A percentile compares a stretch with the other conserved stretches of the same genome.
Evolutionary conservation across 1,140 invertebrate species (phyloP).

Genomic region (Spodoptera frugiperda): DNA sequence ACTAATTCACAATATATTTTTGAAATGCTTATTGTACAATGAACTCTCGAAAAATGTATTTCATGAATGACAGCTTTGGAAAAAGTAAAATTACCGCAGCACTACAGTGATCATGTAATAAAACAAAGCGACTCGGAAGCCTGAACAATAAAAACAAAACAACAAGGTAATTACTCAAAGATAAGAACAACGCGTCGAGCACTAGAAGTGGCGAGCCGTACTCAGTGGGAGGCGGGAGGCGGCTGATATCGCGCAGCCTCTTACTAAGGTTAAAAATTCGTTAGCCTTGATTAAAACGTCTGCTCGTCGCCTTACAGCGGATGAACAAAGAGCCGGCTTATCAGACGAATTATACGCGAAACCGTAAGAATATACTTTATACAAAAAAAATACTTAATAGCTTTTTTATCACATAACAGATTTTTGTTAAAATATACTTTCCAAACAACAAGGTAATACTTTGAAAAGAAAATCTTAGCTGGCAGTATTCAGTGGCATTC

Average conservation of each 20-base stretch:
- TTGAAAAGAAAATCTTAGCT: not conserved
- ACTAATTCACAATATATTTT: no score
- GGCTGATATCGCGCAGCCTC: slow-evolving; percentile 53
- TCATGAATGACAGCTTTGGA: slow-evolving; percentile 15
- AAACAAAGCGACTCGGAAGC: slow-evolving; percentile 52
- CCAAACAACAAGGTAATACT: not conserved
- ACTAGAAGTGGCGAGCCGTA: slow-evolving; percentile 56
- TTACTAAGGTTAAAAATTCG: slow-evolving; percentile 59
- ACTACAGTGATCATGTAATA: slow-evolving; percentile 45
- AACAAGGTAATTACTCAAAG: slow-evolving; percentile 74
- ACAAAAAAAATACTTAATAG: not conserved
- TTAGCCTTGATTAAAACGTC: slow-evolving; percentile 61
- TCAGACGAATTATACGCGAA: slow-evolving; percentile 54
- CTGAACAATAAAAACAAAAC: slow-evolving; percentile 68
- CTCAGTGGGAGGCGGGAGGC: slow-evolving; percentile 44
- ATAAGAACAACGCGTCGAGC: slow-evolving; percentile 72
- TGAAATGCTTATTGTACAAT: not conserved
- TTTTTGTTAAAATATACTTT: not conserved
- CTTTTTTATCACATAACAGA: no score
- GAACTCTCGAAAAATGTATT: not conserved
- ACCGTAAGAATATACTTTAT: slow-evolving; percentile 49
- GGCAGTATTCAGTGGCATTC: slow-evolving; percentile 55
- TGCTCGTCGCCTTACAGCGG: slow-evolving; percentile 52
- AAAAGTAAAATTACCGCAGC: slow-evolving; percentile 23
- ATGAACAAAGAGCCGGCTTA: slow-evolving; percentile 58